Evolutionary conservation across 2,888 invertebrate genomes (phyloP).

Genomic region (Drosophila borborema): DNA sequence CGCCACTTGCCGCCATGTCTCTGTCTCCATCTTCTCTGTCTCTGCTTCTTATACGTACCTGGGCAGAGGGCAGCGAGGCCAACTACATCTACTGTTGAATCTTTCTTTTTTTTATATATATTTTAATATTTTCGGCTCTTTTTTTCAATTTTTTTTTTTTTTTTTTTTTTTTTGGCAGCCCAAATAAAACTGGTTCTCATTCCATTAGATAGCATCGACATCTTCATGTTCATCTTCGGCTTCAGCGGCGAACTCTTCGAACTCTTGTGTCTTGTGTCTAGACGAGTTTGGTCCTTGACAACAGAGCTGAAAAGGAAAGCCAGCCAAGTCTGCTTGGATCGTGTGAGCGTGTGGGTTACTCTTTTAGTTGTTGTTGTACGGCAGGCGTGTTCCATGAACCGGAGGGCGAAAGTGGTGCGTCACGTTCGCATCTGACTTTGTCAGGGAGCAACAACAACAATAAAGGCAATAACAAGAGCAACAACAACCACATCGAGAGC

Average conservation of each 20-base stretch:
- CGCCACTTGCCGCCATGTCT: constrained; percentile 77
- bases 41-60: constrained; percentile 52
- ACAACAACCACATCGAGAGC: background rate
- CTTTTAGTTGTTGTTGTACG: constrained; percentile 18
- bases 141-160: background rate
- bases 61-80: constrained; percentile 23
- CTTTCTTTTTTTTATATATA: background rate
- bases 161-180: constrained; percentile 38
- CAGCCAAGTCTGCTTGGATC: constrained; percentile 30
- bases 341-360: constrained; percentile 36
- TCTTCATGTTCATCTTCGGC: constrained; percentile 10
- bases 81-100: constrained; percentile 32
- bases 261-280: constrained; percentile 66
- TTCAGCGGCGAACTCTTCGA: constrained; percentile 11
- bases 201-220: constrained; percentile 62
- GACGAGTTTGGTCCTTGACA: constrained; percentile 71
- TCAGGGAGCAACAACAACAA: constrained; percentile 17
- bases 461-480: no score
- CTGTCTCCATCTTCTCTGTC: constrained; percentile 57
- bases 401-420: constrained; percentile 71
- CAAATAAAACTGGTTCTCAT: constrained; percentile 64
- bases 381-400: constrained; percentile 66
- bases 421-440: constrained; percentile 65
- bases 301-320: constrained; percentile 52
- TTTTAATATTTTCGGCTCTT: background rate